Evolutionary conservation across 2,113 vertebrate species (phyloP), one percentile per base, ranked within the genome.

Genomic region (Abramis brama): DNA sequence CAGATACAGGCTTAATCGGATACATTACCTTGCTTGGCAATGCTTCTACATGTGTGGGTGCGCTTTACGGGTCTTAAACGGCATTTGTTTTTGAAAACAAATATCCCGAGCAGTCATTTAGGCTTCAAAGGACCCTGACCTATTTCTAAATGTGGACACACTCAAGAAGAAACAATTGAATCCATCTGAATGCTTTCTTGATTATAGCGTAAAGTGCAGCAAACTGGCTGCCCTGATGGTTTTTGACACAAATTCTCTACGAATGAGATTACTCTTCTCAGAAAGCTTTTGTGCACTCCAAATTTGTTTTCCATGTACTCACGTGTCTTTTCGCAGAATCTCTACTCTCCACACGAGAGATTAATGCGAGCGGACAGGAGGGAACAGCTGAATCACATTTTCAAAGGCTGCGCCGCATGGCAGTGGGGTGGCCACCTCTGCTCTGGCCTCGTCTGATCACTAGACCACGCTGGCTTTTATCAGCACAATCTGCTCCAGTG

Each of bases 11-110:
- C 68, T 52, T 59, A 78, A 79, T 87, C 52, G 81, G 81, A 91
- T 91, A 89, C 89, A 91, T 93, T 87, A 76, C 87, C 88, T 75
- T 91, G 86, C 87, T 73, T 91, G 86, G 91, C 89, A 91, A 92
- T 88, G 87, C 84, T 30, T 45, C 87, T 89, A 88, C 87, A 75
- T 75, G 89, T 79, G 89, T 91, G 89, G 91, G 89, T 88, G 90
- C 11, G 68, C 52, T 59, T 83, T 73, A 83, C 57, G 50, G 81
- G 12, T 73, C 13, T 59, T 73, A 74, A 59, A 71, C 1, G 5
- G 21, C 47, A 71, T 70, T 71, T 71, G 25, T 15, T 83, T 82
- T 83, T 43, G 23, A 59, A 73, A 12, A 73, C 50, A 57, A 83
- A 83, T 81, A 59, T 83, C 66, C 81, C 6, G 0, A 57, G 23